These are phyloP conservation scores for Brenthis ino DNA, from an alignment of 2,888 invertebrate species.

Conservation along the genomic window DNA sequence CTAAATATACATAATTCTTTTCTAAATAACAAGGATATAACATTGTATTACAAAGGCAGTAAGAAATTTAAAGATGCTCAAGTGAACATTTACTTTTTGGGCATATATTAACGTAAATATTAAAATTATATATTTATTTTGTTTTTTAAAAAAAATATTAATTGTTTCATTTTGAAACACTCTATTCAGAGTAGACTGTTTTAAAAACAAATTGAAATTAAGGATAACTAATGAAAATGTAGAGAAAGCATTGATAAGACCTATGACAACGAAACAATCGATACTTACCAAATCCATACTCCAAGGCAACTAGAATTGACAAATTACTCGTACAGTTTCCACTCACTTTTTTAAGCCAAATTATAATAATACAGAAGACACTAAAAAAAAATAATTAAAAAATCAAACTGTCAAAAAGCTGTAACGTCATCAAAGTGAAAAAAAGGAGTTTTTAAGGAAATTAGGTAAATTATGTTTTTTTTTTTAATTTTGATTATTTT, in stretches of 20 bases:
- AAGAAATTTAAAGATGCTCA: no score
- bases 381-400: neutral
- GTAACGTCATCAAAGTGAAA: neutral
- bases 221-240: neutral
- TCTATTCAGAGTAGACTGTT: no score
- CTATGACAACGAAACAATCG: conserved; percentile 31
- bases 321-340: conserved; percentile 2
- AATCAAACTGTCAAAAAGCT: neutral
- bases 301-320: conserved; percentile 42
- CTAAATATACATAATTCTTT: no score
- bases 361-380: neutral
- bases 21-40: no score
- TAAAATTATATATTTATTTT: no score
- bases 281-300: conserved; percentile 37
- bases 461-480: conserved; percentile 1
- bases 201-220: neutral
- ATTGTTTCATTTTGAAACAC: no score
- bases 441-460: neutral
- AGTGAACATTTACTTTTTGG: no score
- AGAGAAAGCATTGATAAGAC: conserved; percentile 1
- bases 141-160: no score
- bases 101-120: no score
- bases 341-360: neutral
- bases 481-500: conserved; percentile 39
- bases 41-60: no score